Percentiles rank a stretch among this genome's conserved stretches.
Evolutionary conservation across 2,888 invertebrate genomes (phyloP).

Genomic region (Trachelus iudaicus): DNA sequence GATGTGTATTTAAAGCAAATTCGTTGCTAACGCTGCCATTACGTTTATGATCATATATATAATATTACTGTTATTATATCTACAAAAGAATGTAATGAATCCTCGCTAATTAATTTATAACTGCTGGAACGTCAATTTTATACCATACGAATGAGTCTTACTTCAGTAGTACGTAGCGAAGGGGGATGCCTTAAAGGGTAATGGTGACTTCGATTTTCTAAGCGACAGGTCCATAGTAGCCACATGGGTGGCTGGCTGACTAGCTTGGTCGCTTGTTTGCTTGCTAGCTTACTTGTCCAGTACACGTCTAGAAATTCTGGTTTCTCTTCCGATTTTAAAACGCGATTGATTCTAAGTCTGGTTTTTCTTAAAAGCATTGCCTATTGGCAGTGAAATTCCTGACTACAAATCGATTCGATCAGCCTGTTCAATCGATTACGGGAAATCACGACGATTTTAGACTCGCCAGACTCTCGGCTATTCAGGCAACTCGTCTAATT

Average conservation of each 20-base stretch:
- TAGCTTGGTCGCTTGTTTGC: background rate
- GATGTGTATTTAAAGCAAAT: no score
- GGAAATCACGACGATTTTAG: slow-evolving; percentile 34
- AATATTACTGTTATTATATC: no score
- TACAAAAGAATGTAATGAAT: background rate
- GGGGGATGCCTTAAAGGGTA: background rate
- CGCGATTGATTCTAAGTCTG: slow-evolving; percentile 12
- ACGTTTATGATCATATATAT: no score
- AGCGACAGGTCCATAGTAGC: background rate
- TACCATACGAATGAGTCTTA: background rate
- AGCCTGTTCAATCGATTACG: slow-evolving; percentile 14
- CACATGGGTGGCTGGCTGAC: background rate
- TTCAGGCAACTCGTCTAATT: slow-evolving; percentile 19
- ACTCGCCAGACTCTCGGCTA: background rate
- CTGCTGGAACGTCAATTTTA: background rate
- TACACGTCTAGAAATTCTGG: slow-evolving; percentile 22
- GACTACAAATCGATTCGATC: slow-evolving; percentile 3
- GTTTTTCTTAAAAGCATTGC: slow-evolving; percentile 30
- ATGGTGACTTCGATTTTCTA: background rate
- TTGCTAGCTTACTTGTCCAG: background rate
- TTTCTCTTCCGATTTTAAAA: slow-evolving; percentile 37
- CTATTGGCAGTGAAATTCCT: slow-evolving; percentile 35
- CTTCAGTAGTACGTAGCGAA: background rate
- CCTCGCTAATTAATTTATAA: background rate
- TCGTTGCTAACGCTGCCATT: no score